Evolutionary conservation across 2,113 vertebrate genomes (phyloP).

Genomic region (Xenopus laevis): DNA sequence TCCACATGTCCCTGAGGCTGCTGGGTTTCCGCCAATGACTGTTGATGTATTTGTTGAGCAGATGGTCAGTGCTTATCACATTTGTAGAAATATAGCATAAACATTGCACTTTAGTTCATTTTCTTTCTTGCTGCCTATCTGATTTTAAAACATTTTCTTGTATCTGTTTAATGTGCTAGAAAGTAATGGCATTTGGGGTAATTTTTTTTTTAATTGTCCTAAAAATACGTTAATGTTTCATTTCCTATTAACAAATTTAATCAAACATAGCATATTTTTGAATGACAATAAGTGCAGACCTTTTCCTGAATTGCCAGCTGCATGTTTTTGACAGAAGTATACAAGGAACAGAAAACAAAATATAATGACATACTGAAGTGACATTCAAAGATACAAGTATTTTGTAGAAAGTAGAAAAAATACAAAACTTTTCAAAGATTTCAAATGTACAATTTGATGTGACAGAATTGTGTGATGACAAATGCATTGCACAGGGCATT

Average conservation of each 20-base stretch:
- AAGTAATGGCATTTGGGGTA: background rate
- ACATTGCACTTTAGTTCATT: slow-evolving; percentile 12
- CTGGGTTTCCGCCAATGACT: slow-evolving; percentile 29
- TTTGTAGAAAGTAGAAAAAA: background rate
- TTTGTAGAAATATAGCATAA: slow-evolving; percentile 27
- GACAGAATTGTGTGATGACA: background rate
- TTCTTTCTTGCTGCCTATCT: slow-evolving; percentile 1
- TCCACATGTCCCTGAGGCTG: slow-evolving; percentile 30
- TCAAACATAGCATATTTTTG: background rate
- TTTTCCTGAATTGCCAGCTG: background rate
- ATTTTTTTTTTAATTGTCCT: background rate
- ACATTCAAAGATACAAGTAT: slow-evolving; percentile 3
- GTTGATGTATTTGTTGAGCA: slow-evolving; percentile 38
- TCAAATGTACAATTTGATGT: slow-evolving; percentile 1
- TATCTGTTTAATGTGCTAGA: slow-evolving; percentile 7
- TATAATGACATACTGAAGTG: slow-evolving; percentile 15
- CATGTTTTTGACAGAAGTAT: slow-evolving; percentile 29
- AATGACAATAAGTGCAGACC: background rate
- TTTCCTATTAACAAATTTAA: background rate
- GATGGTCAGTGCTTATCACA: slow-evolving; percentile 39
- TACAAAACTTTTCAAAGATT: slow-evolving; percentile 4
- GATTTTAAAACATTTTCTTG: slow-evolving; percentile 4
- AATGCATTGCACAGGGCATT: background rate
- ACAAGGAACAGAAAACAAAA: slow-evolving; percentile 1
- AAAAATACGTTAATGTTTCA: background rate